Base-by-base conservation (phyloP, 2,888 invertebrate species). In the Synergus laeviventris region DNA sequence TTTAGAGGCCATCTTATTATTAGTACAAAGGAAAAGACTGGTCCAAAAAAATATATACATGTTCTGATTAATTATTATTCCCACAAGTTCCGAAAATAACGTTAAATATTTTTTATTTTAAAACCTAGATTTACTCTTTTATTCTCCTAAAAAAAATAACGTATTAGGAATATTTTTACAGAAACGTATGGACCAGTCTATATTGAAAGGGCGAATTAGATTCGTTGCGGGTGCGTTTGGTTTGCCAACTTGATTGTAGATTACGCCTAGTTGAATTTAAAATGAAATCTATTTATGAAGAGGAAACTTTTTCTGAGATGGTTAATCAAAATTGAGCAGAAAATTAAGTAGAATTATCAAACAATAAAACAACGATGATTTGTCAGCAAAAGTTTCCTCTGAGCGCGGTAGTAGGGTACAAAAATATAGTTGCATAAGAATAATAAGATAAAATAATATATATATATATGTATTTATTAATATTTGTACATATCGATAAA, bases 401-500 rank as follows among this genome's bases (percentile, higher is more conserved):
- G 21, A 59, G 24, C 14, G 45, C n/a, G 49, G 16, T 36, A 70
- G 49, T 70, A 70, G 70, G 70, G 49, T 70, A 70, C 70, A 70
- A 70, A 45, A 66, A 54, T 70, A 36, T 70, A 70, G 70, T 21
- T 38, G 9, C 16, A 24, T 74, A 74, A 60, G 59, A 60, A 60
- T 59, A 24, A 42, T 24, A 60, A 39, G 49, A 14, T 56, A 39
- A 54, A 74, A 81, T 49, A 49, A 76, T 78, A 81, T 81, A 83
- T 77, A 76, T 78, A 81, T 81, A 83, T 77, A 77, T 86, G 49
- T 49, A 70, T 70, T 70, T 70, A 70, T 85, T 86, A 87, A 86
- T 85, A 83, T 86, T 87, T 89, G 86, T 89, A 88, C 83, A 88
- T 88, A 86, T 79, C 73, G 80, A 85, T 82, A 83, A 84, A 83